Percentiles rank a stretch among this genome's conserved stretches.
These are phyloP conservation scores for Archaeoteleia sp. DNA, from an alignment of 2,888 invertebrate species.

Conservation along the genomic window DNA sequence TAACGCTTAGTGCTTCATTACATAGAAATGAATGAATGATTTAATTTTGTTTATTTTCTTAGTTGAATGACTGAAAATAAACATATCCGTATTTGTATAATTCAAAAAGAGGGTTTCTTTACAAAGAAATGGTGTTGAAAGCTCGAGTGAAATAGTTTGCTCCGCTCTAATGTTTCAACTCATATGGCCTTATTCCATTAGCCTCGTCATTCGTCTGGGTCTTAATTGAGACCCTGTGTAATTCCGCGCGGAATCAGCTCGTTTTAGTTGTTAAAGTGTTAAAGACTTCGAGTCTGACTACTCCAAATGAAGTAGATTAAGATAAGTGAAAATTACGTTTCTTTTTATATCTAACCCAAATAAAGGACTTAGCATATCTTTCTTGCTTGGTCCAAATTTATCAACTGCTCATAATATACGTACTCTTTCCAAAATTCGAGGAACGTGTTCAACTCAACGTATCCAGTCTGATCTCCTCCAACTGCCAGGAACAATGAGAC, in stretches of 20 bases:
- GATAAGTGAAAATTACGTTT: conserved; percentile 3
- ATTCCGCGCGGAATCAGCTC: conserved; percentile 21
- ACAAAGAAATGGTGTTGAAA: conserved; percentile 12
- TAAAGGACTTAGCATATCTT: no score
- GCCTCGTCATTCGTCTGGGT: conserved; percentile 34
- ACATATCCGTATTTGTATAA: no score
- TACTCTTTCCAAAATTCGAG: conserved; percentile 95
- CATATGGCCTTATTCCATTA: conserved; percentile 35
- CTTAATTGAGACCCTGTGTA: conserved; percentile 41
- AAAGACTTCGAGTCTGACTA: background rate
- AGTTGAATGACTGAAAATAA: no score
- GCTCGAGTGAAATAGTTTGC: background rate
- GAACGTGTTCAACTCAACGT: conserved; percentile 88
- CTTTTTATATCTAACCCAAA: no score
- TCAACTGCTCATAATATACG: no score
- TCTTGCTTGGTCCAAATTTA: no score
- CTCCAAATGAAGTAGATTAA: background rate
- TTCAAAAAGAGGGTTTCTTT: no score
- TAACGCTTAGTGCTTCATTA: no score
- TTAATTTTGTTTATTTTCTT: no score
- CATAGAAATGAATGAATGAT: no score
- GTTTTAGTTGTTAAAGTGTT: conserved; percentile 18
- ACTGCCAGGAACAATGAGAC: conserved; percentile 94
- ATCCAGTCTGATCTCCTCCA: conserved; percentile 83
- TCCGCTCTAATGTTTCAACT: conserved; percentile 11